These are phyloP conservation scores for Muntiacus muntjak DNA, from an alignment of 2,113 vertebrate species.

Conservation along the genomic window DNA sequence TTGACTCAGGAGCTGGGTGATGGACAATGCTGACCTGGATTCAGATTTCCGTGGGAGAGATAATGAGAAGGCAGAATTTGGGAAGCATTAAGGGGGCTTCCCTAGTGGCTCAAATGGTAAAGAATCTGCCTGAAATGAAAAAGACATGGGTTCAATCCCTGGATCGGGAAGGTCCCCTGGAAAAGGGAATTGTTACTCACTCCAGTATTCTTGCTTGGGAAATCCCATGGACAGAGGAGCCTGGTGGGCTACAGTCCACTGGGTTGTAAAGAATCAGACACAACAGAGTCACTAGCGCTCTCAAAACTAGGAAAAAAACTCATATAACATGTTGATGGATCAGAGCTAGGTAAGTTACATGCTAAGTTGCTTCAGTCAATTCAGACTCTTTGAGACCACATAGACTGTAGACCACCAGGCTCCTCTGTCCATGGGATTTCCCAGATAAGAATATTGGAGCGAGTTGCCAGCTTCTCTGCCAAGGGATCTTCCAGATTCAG, in stretches of 20 bases:
- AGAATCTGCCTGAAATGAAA: neutral
- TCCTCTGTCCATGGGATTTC: neutral
- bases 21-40: neutral
- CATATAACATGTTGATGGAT: neutral
- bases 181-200: neutral
- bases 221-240: neutral
- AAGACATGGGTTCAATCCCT: neutral
- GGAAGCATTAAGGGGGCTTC: neutral
- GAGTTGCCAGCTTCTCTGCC: neutral
- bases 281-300: neutral
- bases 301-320: neutral
- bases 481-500: neutral
- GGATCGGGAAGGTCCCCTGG: neutral
- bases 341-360: neutral
- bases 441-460: neutral
- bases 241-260: neutral
- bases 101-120: neutral
- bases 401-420: rapidly evolving
- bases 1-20: neutral
- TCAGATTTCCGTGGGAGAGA: neutral
- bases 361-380: neutral
- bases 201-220: neutral
- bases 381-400: neutral
- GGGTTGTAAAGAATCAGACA: neutral
- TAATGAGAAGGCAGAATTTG: neutral